Evolutionary conservation across 2,113 vertebrate species (phyloP).

Genomic region (Pteropus alecto): DNA sequence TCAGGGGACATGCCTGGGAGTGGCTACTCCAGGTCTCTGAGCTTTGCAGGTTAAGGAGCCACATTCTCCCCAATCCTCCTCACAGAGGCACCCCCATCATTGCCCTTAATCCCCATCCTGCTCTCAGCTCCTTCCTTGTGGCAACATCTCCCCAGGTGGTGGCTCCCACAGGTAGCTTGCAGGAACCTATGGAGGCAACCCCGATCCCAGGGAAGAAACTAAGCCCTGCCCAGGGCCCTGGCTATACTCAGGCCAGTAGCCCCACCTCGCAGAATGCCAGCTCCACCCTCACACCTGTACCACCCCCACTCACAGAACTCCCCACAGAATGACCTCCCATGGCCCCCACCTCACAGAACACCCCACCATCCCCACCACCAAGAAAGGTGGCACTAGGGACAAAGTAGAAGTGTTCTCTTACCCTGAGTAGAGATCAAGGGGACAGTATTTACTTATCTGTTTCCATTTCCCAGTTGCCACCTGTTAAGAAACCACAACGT

Average conservation of each 20-base stretch:
- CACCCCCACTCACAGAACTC: background rate
- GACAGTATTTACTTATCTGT: constrained; percentile 94
- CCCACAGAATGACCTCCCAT: background rate
- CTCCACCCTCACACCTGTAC: no score
- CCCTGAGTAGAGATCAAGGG: constrained; percentile 98
- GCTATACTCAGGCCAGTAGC: background rate
- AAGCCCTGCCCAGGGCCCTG: background rate
- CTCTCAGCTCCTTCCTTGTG: background rate
- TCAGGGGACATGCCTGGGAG: background rate
- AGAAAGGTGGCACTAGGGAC: background rate
- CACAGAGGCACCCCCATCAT: background rate
- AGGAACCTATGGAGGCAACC: background rate
- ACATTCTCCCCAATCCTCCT: background rate
- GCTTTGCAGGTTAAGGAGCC: background rate
- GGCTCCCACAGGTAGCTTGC: background rate
- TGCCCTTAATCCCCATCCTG: background rate
- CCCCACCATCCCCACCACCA: background rate
- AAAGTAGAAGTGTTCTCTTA: constrained; percentile 76
- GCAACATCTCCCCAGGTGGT: background rate
- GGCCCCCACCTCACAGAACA: background rate
- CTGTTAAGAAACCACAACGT: constrained; percentile 79
- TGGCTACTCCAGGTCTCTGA: background rate
- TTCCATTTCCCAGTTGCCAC: constrained; percentile 97
- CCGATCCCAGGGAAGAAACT: background rate
- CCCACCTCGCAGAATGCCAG: background rate